Base-by-base conservation (phyloP, 2,113 vertebrate genomes). In the Dasyurus viverrinus region DNA sequence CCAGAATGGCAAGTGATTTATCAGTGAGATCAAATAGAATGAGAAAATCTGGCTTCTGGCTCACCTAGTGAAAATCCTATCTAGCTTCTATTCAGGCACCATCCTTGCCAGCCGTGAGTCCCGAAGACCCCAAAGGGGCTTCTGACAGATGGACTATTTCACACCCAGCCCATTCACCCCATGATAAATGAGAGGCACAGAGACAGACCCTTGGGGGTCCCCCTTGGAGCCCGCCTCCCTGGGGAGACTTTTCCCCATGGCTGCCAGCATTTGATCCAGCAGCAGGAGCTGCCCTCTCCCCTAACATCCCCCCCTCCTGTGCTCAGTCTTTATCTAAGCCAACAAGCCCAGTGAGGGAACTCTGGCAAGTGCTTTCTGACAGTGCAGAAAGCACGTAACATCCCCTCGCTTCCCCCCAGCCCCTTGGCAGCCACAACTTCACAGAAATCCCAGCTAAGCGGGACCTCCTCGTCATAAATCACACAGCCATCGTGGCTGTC, bases 401-500 rank as follows among this genome's bases (percentile, higher is more conserved):
- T 96, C 47, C 94, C 93, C 54, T 92, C 91, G n/a, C 91, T 91
- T 50, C 7, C 89, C 94, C 95, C 90, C 10, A 27, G 48, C 94
- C 92, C 98, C 97, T 53, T 25, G 97, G 97, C 97, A 93, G 91
- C 96, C 97, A 97, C 97, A 97, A 96, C 98, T 98, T 97, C 93
- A 96, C 42, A 97, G 96, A 98, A 97, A 97, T 97, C 97, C 96
- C 97, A 89, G 96, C 97, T 93, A 98, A 98, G 95, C 93, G 91
- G 92, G 97, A 93, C 89, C 97, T 96, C 89, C 98, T 95, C 96
- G 94, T 98, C 98, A 91, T 99, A 97, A 98, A 98, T 99, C 98
- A 98, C 94, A 14, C 48, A 19, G 94, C 90, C 93, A 12, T 89
- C 89, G 8, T 60, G 97, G 94, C 97, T 16, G 89, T 94, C 98